Evolutionary conservation across 2,113 vertebrate species (phyloP), one percentile per base, ranked within the genome.

Genomic region (Aphelocoma coerulescens): DNA sequence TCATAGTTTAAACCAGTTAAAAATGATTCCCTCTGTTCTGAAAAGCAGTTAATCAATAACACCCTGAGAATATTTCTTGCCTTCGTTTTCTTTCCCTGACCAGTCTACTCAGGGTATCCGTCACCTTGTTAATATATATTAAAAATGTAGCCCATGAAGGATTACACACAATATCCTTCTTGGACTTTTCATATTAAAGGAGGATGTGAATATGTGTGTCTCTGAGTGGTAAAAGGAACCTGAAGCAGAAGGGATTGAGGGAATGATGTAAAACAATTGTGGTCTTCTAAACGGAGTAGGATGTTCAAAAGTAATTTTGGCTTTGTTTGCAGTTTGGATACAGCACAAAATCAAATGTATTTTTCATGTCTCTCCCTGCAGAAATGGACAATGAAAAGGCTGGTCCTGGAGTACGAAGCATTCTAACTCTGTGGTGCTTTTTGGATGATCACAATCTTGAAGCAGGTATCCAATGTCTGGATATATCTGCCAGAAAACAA

Each of bases 1-100:
- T 97, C 91, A 75, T 95, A 95, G 96, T 94, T 97, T 95, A 89
- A 96, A 92, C 83, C 96, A 95, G 96, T 95, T 96, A 94, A 96
- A 97, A 97, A 97, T 96, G 86, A 94, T 96, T 87, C 92, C 80
- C 83, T 92, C 92, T 95, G 85, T 94, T 95, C 95, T 87, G 88
- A 93, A 94, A 96, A 97, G 91, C 92, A 96, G 92, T 87, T 96
- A 96, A 96, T 97, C 96, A 93, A 95, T 96, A 97, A 86, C 73
- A 87, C 93, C 80, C 91, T 79, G 95, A 97, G 96, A 96, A 96
- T 96, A 92, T 95, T 92, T 95, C 94, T 91, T 92, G 83, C 89
- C 86, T 94, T 92, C 28, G 12, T 93, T 81, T 95, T 82, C 88
- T 94, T 93, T 69, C 62, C 73, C 92, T 79, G 88, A 73, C 76